Evolutionary conservation across 2,113 vertebrate genomes (phyloP).

Genomic region (Vulpes vulpes): DNA sequence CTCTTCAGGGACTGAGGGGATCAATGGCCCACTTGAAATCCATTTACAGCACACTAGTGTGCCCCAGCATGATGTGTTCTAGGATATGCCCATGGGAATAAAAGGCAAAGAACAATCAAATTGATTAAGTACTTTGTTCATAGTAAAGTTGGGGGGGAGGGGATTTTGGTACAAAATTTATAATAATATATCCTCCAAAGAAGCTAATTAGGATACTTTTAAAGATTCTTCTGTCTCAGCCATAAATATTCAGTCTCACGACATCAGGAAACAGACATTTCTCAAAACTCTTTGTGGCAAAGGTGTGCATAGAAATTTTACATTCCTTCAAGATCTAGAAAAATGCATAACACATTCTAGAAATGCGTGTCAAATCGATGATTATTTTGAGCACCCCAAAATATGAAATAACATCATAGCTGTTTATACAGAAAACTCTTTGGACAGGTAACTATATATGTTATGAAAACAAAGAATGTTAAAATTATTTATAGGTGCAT

Average conservation of each 20-base stretch:
- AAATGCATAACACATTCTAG: neutral
- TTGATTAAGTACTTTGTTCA: neutral
- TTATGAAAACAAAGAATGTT: neutral
- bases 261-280: conserved; percentile 21
- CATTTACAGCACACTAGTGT: neutral
- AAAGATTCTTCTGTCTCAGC: neutral
- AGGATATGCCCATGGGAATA: neutral
- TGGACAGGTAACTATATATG: neutral
- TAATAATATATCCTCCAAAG: neutral
- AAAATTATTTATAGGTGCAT: neutral
- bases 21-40: neutral
- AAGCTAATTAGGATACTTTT: conserved; percentile 2
- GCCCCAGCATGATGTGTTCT: neutral
- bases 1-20: neutral
- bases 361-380: neutral
- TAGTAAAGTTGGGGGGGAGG: neutral
- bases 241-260: neutral
- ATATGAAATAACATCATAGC: neutral
- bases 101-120: conserved; percentile 22
- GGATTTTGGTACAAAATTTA: neutral
- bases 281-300: conserved; percentile 31
- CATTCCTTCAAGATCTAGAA: conserved; percentile 11
- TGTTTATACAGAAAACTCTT: neutral
- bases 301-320: neutral
- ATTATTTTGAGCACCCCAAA: neutral